phyloP scores from a whole-genome alignment of 2,888 invertebrate genomes.

The Conops quadrifasciatus region DNA sequence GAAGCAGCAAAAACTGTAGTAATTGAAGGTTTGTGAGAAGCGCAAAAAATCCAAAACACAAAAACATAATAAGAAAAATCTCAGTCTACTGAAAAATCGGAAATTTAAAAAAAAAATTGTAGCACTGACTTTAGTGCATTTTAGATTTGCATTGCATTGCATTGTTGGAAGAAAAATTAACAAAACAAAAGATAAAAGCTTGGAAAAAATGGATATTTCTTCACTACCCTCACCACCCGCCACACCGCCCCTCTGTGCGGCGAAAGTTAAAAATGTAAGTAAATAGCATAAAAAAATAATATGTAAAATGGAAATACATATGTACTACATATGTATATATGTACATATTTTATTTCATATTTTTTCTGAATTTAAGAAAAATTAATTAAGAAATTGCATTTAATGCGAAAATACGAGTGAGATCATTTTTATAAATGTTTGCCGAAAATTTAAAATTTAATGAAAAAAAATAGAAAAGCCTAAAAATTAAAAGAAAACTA shows the following conservation, averaged over 20 bases:
- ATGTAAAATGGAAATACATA: too few relatives aligned
- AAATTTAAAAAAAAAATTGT: constrained; percentile 28
- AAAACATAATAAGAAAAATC: constrained; percentile 17
- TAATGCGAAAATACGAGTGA: too few relatives aligned
- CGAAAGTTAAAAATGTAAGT: constrained; percentile 63
- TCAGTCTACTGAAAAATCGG: constrained; percentile 30
- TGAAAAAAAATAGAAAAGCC: too few relatives aligned
- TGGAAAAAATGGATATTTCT: constrained; percentile 59
- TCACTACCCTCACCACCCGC: constrained; percentile 74
- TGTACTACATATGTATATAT: too few relatives aligned
- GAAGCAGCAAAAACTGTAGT: constrained; percentile 17
- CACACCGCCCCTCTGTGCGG: constrained; percentile 74
- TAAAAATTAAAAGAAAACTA: too few relatives aligned
- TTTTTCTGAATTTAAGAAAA: too few relatives aligned
- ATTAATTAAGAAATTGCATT: too few relatives aligned
- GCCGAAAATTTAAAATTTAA: too few relatives aligned
- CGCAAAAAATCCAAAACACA: constrained; percentile 34
- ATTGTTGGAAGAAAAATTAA: constrained; percentile 21
- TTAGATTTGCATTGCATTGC: not conserved
- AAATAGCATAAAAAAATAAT: not conserved
- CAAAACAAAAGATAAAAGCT: constrained; percentile 37
- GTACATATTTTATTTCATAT: too few relatives aligned
- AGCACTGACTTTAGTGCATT: not conserved
- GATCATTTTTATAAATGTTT: too few relatives aligned
- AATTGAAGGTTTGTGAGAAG: constrained; percentile 37